Percentiles rank a stretch among this genome's conserved stretches.
These are phyloP conservation scores for Cyanoramphus novaezelandiae DNA, from an alignment of 2,113 vertebrate genomes.

Conservation along the genomic window DNA sequence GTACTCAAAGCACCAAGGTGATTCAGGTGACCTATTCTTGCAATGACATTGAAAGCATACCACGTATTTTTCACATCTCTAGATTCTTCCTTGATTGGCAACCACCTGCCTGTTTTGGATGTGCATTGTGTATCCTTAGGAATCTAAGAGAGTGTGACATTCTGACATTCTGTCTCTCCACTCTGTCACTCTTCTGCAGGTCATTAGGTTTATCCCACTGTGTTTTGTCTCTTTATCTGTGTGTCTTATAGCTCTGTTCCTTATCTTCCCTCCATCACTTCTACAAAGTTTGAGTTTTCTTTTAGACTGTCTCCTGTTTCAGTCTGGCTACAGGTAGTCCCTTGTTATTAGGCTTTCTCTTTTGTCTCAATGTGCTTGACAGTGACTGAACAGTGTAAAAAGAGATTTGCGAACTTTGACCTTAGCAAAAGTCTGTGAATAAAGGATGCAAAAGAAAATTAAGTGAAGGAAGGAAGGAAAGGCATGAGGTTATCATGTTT, in stretches of 20 bases:
- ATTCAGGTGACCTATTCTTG: not conserved
- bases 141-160: not conserved
- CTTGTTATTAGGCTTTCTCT: not conserved
- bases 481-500: not conserved
- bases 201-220: not conserved
- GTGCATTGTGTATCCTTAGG: not conserved
- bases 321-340: not conserved
- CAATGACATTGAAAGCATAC: not conserved
- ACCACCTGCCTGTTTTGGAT: not conserved
- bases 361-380: not conserved
- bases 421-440: not conserved
- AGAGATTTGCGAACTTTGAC: not conserved
- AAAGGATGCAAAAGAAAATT: not conserved
- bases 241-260: not conserved
- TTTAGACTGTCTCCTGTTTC: not conserved
- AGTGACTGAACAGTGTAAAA: not conserved
- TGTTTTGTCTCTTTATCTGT: not conserved
- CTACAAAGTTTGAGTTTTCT: not conserved
- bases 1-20: not conserved
- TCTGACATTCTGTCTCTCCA: not conserved
- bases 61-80: not conserved
- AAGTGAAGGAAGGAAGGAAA: not conserved
- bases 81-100: not conserved
- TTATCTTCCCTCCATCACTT: not conserved
- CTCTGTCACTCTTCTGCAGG: not conserved